These are phyloP conservation scores for Otolemur crassicaudatus DNA, from an alignment of 2,797 vertebrate species.

Conservation along the genomic window DNA sequence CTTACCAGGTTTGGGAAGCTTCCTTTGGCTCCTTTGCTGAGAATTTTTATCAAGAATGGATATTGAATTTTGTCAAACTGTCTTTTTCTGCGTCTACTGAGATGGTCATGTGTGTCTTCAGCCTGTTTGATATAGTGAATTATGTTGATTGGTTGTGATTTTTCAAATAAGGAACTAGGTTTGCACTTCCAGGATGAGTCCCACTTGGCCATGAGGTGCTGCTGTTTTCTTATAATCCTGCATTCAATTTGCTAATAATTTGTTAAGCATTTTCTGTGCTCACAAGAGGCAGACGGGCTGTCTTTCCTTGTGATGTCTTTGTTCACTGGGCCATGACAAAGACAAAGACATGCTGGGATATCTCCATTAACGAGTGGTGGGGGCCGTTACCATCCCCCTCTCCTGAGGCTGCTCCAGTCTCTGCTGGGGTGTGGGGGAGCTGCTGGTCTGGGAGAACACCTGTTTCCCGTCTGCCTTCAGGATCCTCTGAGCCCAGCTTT, in stretches of 20 bases:
- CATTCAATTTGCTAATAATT: background rate
- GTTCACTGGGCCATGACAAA: background rate
- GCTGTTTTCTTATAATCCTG: background rate
- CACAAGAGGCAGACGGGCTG: background rate
- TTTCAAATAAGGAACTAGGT: background rate
- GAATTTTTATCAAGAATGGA: background rate
- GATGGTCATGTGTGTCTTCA: background rate
- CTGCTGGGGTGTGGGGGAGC: too few species aligned
- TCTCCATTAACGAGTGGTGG: background rate
- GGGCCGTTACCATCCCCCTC: accelerated
- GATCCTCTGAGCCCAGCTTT: background rate
- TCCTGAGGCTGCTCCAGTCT: background rate
- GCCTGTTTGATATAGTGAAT: background rate
- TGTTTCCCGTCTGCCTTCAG: background rate
- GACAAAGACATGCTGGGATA: background rate
- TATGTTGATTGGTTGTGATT: too few species aligned
- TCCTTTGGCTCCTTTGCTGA: background rate
- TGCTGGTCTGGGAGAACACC: background rate
- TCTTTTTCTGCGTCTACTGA: background rate
- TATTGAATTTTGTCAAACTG: background rate
- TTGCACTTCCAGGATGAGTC: background rate
- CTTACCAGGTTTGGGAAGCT: background rate
- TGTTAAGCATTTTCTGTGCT: background rate
- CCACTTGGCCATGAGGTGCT: background rate
- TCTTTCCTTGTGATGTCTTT: background rate